Percentiles rank a stretch among this genome's conserved stretches.
phyloP scores from a whole-genome alignment of 2,888 invertebrate genomes.

The Camponotus fellah region DNA sequence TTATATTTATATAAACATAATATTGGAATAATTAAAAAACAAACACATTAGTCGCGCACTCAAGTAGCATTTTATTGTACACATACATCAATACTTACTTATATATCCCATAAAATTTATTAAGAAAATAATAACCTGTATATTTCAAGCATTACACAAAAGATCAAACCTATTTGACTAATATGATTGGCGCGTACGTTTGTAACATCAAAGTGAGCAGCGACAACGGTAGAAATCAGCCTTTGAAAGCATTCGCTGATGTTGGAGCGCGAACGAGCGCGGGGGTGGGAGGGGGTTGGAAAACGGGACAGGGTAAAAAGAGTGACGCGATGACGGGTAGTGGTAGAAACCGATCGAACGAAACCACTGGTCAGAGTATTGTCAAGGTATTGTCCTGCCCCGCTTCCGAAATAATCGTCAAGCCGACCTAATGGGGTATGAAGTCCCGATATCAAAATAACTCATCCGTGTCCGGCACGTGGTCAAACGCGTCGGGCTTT shows the following conservation, averaged over 20 bases:
- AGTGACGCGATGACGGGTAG: conserved; percentile 55
- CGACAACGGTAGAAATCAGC: conserved; percentile 44
- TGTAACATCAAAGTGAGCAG: conserved; percentile 40
- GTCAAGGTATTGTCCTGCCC: conserved; percentile 83
- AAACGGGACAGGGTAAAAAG: conserved; percentile 29
- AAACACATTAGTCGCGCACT: not conserved
- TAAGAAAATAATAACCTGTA: not conserved
- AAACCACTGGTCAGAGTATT: conserved; percentile 79
- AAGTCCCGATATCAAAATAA: conserved; percentile 85
- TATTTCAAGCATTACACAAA: not conserved
- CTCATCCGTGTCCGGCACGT: conserved; percentile 77
- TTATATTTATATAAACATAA: not conserved
- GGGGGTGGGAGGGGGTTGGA: not conserved
- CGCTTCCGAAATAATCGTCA: conserved; percentile 82
- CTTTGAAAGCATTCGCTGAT: conserved; percentile 48
- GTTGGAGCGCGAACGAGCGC: conserved; percentile 15
- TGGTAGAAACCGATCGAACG: conserved; percentile 60
- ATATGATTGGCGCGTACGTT: conserved; percentile 36
- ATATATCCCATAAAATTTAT: conserved; percentile 10
- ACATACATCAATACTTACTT: not conserved
- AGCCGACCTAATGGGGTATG: conserved; percentile 83
- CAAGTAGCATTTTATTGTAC: not conserved
- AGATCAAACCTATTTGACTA: conserved; percentile 31
- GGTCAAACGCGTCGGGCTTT: conserved; percentile 70
- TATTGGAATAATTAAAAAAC: not conserved